A percentile compares a stretch with the other conserved stretches of the same genome.
phyloP scores from a whole-genome alignment of 1,140 invertebrate species.

The Drosophila ambigua region DNA sequence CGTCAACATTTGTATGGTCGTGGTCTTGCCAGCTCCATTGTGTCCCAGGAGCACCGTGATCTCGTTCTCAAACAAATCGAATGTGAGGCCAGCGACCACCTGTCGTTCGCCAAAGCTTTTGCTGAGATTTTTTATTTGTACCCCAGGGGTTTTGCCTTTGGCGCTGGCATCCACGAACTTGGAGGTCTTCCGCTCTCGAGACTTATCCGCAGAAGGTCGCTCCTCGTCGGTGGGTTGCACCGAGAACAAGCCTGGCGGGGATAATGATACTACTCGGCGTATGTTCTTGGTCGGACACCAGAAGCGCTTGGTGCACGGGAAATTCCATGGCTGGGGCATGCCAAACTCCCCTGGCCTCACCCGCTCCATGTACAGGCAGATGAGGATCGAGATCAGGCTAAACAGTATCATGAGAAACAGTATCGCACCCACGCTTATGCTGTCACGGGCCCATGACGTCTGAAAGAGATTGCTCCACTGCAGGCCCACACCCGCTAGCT shows the following conservation, averaged over 20 bases:
- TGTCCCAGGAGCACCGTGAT: conserved; percentile 92
- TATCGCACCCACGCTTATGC: conserved; percentile 86
- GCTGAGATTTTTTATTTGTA: conserved; percentile 86
- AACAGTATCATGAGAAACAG: conserved; percentile 84
- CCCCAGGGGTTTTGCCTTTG: conserved; percentile 85
- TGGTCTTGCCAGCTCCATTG: conserved; percentile 89
- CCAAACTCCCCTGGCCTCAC: conserved; percentile 89
- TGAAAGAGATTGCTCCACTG: conserved; percentile 7
- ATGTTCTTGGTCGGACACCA: conserved; percentile 71
- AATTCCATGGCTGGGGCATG: conserved; percentile 89
- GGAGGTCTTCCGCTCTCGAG: conserved; percentile 85
- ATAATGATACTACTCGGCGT: too few species aligned
- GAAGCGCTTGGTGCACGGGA: conserved; percentile 87
- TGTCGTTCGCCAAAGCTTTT: conserved; percentile 86
- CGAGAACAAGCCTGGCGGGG: neutral
- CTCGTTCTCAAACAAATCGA: conserved; percentile 88
- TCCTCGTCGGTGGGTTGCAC: neutral
- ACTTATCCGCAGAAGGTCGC: conserved; percentile 43
- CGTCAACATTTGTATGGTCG: conserved; percentile 92
- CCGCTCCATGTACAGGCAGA: conserved; percentile 89
- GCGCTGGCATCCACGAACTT: conserved; percentile 34
- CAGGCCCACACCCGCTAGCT: neutral
- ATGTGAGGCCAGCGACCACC: conserved; percentile 88
- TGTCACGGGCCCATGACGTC: neutral
- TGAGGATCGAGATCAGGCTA: conserved; percentile 78